These are phyloP conservation scores for Enteromius radiatus DNA, from an alignment of 2,797 vertebrate species.

Conservation along the genomic window DNA sequence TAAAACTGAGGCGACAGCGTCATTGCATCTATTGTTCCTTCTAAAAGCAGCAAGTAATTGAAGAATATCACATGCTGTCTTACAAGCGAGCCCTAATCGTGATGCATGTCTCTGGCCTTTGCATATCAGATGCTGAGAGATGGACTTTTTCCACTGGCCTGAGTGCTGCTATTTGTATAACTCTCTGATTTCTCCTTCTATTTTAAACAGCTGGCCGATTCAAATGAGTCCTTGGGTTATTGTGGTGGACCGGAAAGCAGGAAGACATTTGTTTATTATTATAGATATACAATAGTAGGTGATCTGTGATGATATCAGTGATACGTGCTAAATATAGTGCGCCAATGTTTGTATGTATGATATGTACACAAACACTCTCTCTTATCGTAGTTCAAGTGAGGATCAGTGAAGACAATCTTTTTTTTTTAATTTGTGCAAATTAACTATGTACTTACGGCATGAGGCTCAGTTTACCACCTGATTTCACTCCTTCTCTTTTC, in stretches of 20 bases:
- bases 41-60: constrained; percentile 51
- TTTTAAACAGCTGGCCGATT: constrained; percentile 42
- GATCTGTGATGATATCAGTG: constrained; percentile 41
- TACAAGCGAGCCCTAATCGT: constrained; percentile 27
- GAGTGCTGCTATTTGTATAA: constrained; percentile 32
- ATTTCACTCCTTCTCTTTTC: constrained; percentile 93
- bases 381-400: not conserved
- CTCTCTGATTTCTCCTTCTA: constrained; percentile 17
- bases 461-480: constrained; percentile 92
- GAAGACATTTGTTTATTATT: constrained; percentile 42
- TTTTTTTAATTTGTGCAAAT: not conserved
- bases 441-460: constrained; percentile 90
- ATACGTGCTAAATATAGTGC: constrained; percentile 37
- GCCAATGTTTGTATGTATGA: constrained; percentile 28
- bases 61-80: constrained; percentile 52
- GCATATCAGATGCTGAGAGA: constrained; percentile 53
- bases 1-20: not conserved
- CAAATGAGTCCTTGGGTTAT: constrained; percentile 47
- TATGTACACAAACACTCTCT: constrained; percentile 12
- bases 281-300: constrained; percentile 17
- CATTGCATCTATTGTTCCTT: constrained; percentile 18
- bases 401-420: not conserved
- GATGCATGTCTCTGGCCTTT: constrained; percentile 26
- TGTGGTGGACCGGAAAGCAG: constrained; percentile 33
- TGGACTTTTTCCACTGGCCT: constrained; percentile 44